phyloP scores from a whole-genome alignment of 2,113 vertebrate genomes.

The Mobula birostris region DNA sequence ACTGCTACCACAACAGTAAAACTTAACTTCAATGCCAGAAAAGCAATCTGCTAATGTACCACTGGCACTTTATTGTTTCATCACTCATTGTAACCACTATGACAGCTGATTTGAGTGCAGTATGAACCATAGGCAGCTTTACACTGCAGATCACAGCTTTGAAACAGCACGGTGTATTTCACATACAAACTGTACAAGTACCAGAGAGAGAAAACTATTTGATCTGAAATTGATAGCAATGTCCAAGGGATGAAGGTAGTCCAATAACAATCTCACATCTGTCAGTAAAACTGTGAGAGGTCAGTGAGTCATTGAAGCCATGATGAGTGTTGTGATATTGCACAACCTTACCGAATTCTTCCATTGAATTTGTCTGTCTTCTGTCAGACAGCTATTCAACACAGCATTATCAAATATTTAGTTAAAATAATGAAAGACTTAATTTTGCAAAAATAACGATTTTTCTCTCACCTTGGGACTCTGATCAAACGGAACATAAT shows the following conservation, averaged over 20 bases:
- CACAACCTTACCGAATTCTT: too few species aligned
- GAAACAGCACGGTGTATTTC: background rate
- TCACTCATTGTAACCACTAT: background rate
- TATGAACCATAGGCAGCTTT: background rate
- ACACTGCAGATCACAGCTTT: background rate
- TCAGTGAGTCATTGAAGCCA: too few species aligned
- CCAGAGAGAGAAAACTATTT: background rate
- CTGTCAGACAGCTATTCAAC: background rate
- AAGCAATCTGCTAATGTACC: background rate
- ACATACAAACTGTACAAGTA: background rate
- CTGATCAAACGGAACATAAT: background rate
- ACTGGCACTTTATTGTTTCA: background rate
- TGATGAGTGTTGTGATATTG: too few species aligned
- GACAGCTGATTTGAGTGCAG: background rate
- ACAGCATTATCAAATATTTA: background rate
- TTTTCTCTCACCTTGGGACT: background rate
- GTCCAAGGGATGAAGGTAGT: background rate
- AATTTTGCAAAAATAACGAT: background rate
- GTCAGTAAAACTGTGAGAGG: background rate
- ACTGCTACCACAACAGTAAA: background rate
- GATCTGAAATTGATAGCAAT: background rate
- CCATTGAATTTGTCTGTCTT: too few species aligned
- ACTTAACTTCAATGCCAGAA: background rate
- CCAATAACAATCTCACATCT: background rate
- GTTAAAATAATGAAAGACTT: background rate